Evolutionary conservation across 2,888 invertebrate genomes (phyloP), one percentile per base, ranked within the genome.

Genomic region (Uloborus plumipes): DNA sequence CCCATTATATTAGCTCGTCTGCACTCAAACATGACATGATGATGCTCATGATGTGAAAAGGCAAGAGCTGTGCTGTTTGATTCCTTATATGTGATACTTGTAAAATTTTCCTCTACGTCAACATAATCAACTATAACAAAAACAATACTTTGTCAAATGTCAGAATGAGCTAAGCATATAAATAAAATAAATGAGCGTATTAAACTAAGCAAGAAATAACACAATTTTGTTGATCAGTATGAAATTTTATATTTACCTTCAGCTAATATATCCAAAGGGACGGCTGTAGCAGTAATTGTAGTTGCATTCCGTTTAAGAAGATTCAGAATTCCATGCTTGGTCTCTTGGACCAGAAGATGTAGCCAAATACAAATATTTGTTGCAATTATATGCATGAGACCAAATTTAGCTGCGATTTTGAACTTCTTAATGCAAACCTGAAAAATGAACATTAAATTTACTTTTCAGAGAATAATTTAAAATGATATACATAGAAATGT

Each of bases 301-400:
- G 84, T 84, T 15, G 85, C 77, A 59, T 70, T 70, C 18, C 55
- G 58, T 70, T 86, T 83, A 18, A 79, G 74, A 89, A 96, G 95
- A 1, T 95, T 95, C 64, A 96, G 91, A 86, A 97, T 96, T 90
- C 97, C 97, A 89, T 97, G 97, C 88, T 97, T 95, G 0, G 97
- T 97, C 90, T 98, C 98, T 89, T 96, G 95, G 6, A 97, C 94
- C 39, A 98, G 91, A 0, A 97, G 96, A 88, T 95, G 95, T 58
- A 98, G 91, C 98, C 98, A 99, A 22, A 98, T 97, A 86, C 97
- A 97, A 66, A 99, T 90, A 90, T 99, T 99, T 16, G 98, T 98
- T 26, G 98, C 98, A 78, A 99, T 95, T 95, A 99, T 96, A 89
- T 99, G 99, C 98, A 98, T 98, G 80, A 98, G 91, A 1, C 99